Conservation (phyloP, 2,113 vertebrate species). For the Ictalurus punctatus region DNA sequence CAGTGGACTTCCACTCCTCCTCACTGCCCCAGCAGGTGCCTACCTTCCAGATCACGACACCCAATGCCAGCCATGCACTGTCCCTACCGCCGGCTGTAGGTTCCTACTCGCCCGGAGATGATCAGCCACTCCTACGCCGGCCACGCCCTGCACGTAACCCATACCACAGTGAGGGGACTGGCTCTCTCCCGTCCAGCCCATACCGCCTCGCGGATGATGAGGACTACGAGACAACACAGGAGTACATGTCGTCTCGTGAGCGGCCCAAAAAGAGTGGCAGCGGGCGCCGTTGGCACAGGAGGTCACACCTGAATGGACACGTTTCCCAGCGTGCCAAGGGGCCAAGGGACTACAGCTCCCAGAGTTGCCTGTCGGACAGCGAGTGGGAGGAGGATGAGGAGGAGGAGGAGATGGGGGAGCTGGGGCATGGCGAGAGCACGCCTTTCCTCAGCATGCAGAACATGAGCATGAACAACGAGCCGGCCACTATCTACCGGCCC, state of each 20-base stretch:
- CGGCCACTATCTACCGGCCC: conserved; percentile 77
- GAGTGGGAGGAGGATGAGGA: conserved; percentile 78
- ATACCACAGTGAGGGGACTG: conserved; percentile 86
- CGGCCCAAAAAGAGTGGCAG: conserved; percentile 75
- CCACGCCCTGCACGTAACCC: conserved; percentile 76
- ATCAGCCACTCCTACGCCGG: conserved; percentile 87
- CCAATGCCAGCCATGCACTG: conserved; percentile 87
- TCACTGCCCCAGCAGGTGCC: conserved; percentile 89
- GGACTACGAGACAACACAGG: conserved; percentile 96
- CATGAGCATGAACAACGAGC: conserved; percentile 76
- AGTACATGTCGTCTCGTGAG: conserved; percentile 87
- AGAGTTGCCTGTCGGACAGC: conserved; percentile 91
- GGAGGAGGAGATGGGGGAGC: conserved; percentile 78
- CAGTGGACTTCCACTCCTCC: conserved; percentile 94
- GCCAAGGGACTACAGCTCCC: conserved; percentile 89
- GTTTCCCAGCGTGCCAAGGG: conserved; percentile 80
- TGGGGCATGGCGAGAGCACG: conserved; percentile 85
- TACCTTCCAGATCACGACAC: conserved; percentile 96
- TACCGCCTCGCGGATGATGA: conserved; percentile 91
- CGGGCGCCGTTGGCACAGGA: conserved; percentile 83
- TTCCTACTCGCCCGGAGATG: conserved; percentile 84
- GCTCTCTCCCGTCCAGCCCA: conserved; percentile 93
- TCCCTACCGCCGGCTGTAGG: conserved; percentile 83
- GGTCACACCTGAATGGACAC: conserved; percentile 88
- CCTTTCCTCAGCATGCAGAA: conserved; percentile 94